These are phyloP conservation scores for Hyposoter dolosus DNA, from an alignment of 2,888 invertebrate species.

Conservation along the genomic window DNA sequence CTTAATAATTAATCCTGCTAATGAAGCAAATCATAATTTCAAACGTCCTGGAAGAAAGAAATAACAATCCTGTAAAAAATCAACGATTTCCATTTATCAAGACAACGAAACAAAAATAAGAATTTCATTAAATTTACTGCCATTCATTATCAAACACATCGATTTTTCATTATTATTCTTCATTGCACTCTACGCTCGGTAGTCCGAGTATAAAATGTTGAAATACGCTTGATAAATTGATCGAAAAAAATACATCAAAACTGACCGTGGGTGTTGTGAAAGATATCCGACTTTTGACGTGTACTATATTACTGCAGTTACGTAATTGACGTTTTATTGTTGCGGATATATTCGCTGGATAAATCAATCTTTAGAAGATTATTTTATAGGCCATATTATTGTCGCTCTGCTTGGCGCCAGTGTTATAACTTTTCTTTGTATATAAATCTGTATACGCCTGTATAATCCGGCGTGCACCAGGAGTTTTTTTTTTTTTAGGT, in stretches of 20 bases:
- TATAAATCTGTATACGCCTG: not conserved
- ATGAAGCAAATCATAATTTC: not conserved
- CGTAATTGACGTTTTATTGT: constrained; percentile 12
- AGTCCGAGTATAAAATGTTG: constrained; percentile 25
- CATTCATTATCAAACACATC: not conserved
- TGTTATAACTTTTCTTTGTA: constrained; percentile 7
- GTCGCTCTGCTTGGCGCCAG: constrained; percentile 12
- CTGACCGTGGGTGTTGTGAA: constrained; percentile 25
- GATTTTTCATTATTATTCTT: not conserved
- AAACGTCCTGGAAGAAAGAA: not conserved
- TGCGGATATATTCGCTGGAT: constrained; percentile 21
- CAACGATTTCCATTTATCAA: not conserved
- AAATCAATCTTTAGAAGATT: constrained; percentile 31
- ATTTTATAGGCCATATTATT: constrained; percentile 16
- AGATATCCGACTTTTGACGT: constrained; percentile 5
- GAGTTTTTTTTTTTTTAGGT: not conserved
- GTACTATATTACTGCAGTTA: constrained; percentile 24
- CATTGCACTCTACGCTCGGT: not conserved
- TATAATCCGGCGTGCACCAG: no score
- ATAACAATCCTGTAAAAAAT: not conserved
- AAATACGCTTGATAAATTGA: constrained; percentile 27
- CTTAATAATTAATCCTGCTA: not conserved
- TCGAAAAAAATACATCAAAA: constrained; percentile 31
- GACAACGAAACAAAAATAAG: not conserved
- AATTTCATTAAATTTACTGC: not conserved